Evolutionary conservation across 2,797 vertebrate genomes (phyloP).

Genomic region (Dicrostonyx torquatus): DNA sequence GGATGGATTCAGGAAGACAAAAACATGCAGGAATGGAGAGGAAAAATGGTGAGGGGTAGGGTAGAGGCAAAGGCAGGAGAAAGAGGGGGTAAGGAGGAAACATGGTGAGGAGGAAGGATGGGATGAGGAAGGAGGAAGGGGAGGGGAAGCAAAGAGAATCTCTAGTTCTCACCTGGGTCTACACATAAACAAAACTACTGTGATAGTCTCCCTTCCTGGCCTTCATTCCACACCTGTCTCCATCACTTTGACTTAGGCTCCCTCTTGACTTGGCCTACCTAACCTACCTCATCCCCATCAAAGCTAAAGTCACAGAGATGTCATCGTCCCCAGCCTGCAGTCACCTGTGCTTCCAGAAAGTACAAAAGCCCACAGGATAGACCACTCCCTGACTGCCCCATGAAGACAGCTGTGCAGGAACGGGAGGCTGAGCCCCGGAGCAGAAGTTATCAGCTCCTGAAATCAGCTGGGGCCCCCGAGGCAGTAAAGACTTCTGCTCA

Average conservation of each 20-base stretch:
- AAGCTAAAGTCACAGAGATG: neutral
- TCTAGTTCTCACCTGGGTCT: neutral
- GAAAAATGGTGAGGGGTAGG: neutral
- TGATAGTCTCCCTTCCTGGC: neutral
- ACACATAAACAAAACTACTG: neutral
- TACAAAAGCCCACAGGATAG: neutral
- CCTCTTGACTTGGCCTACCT: neutral
- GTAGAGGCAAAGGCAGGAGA: neutral
- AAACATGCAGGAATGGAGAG: no score
- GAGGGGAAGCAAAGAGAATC: no score
- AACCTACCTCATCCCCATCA: neutral
- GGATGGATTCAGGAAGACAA: neutral
- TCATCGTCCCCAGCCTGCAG: neutral
- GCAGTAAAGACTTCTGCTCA: neutral
- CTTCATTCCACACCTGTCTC: neutral
- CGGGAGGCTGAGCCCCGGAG: neutral
- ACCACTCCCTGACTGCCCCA: no score
- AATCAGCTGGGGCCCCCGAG: neutral
- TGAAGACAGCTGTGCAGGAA: neutral
- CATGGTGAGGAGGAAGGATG: neutral
- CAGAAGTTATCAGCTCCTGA: neutral
- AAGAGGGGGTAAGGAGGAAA: neutral
- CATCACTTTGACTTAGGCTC: neutral
- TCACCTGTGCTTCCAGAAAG: neutral
- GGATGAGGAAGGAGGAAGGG: neutral